A percentile compares a stretch with the other conserved stretches of the same genome.
These are phyloP conservation scores for Rattus norvegicus DNA, from an alignment of 2,113 vertebrate genomes.

Conservation along the genomic window DNA sequence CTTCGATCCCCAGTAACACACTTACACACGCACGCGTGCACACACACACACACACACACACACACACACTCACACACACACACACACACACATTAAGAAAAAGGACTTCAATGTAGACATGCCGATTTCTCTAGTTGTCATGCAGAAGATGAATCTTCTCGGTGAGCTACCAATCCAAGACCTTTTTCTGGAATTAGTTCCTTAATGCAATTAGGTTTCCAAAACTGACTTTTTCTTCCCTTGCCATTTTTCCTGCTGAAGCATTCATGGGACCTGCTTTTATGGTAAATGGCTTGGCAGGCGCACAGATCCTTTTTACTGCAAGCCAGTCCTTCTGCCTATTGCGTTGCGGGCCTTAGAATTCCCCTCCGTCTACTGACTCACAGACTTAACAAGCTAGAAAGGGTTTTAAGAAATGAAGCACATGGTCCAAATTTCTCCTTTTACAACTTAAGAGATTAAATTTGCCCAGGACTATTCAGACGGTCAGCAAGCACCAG, in stretches of 20 bases:
- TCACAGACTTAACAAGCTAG: neutral
- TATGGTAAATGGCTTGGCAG: conserved; percentile 42
- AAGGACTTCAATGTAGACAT: neutral
- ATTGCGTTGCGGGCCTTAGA: neutral
- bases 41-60: neutral
- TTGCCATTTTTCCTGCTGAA: conserved; percentile 49
- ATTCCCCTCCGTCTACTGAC: neutral
- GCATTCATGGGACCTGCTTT: conserved; percentile 31
- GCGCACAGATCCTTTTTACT: rapidly evolving
- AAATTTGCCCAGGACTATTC: neutral
- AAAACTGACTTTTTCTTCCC: conserved; percentile 63
- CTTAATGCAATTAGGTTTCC: conserved; percentile 69
- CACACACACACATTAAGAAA: neutral
- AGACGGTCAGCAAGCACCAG: neutral
- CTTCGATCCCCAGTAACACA: neutral
- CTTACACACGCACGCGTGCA: neutral
- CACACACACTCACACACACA: neutral
- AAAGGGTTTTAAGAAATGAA: conserved; percentile 48
- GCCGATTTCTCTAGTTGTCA: neutral
- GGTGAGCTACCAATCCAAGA: neutral
- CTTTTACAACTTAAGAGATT: conserved; percentile 5
- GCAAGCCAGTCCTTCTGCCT: neutral
- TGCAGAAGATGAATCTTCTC: neutral
- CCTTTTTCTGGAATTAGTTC: conserved; percentile 67
- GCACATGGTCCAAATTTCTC: neutral